Evolutionary conservation across 1,140 invertebrate genomes (phyloP), one percentile per base, ranked within the genome.

Genomic region (Bradysia coprophila): DNA sequence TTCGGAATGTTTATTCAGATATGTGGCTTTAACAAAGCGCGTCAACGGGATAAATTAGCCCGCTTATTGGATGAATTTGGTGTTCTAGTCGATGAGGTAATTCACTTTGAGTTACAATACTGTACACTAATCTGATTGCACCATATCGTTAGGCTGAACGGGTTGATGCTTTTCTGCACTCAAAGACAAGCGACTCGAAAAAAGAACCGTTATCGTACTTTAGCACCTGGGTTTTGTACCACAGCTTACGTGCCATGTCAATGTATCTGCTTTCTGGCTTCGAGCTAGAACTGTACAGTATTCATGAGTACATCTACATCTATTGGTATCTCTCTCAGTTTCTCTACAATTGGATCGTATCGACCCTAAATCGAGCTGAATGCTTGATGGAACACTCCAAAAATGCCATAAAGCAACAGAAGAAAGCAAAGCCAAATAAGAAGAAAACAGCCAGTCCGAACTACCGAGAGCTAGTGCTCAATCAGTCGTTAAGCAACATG

Each of bases 261-360:
- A 81, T 90, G 59, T 98, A 93, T 63, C 68, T 95, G 19, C 69
- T 96, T 43, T 83, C 87, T 40, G 93, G 93, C 0, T 90, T 98
- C 52, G 92, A 97, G 56, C 65, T 98, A 15, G 91, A 96, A 59
- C 64, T 98, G 1, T 98, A 96, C 66, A 88, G 87, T 33, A 76
- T 82, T n/a, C 91, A 95, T 57, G 93, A 98, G 66, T 96, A 89
- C 63, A 81, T 92, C 51, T 98, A 93, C 55, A 82, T 94, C 47
- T 94, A 81, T 66, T 93, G 89, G 89, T 96, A 98, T 63, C 64
- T 96, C 20, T 91, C 91, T 62, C 91, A 97, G 65, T 89, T 93
- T 61, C 65, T 97, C 3, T 95, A 90, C 57, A 86, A 85, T 9
- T 96, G 91, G 85, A 62, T 95, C 21, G 76, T 90, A 2, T 93